A percentile compares a stretch with the other conserved stretches of the same genome.
Conservation (phyloP, 2,888 invertebrate species). For the Tinea semifulvella region DNA sequence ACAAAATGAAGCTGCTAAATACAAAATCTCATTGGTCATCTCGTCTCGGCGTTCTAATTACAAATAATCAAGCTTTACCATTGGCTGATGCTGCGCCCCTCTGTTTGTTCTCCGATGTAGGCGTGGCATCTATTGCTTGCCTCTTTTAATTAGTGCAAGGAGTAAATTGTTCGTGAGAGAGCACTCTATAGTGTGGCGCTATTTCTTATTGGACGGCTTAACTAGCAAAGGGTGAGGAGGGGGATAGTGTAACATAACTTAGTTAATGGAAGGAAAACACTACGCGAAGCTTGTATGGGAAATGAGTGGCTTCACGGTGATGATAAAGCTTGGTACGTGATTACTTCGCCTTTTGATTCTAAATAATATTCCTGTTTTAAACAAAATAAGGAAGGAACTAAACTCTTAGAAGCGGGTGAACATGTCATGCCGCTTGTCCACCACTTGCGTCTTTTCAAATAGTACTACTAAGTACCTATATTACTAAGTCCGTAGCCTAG, state of each 20-base stretch:
- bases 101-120: slow-evolving; percentile 58
- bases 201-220: slow-evolving; percentile 61
- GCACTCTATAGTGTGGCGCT: slow-evolving; percentile 47
- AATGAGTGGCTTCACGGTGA: slow-evolving; percentile 56
- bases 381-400: too few species aligned
- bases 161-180: slow-evolving; percentile 66
- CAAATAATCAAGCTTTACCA: slow-evolving; percentile 62
- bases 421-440: too few species aligned
- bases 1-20: slow-evolving; percentile 44
- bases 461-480: too few species aligned
- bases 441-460: too few species aligned
- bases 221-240: slow-evolving; percentile 44
- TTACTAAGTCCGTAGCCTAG: too few species aligned
- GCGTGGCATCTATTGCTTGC: slow-evolving; percentile 59
- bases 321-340: too few species aligned
- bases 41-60: slow-evolving; percentile 60
- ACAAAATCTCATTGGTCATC: slow-evolving; percentile 61
- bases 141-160: slow-evolving; percentile 69
- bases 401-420: too few species aligned
- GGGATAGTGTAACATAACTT: slow-evolving; percentile 57
- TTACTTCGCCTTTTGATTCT: too few species aligned
- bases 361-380: too few species aligned
- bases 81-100: slow-evolving; percentile 53
- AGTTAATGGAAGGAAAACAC: slow-evolving; percentile 63
- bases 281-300: slow-evolving; percentile 52